Evolutionary conservation across 2,113 vertebrate species (phyloP), one percentile per base, ranked within the genome.

Genomic region (Hemicordylus capensis): DNA sequence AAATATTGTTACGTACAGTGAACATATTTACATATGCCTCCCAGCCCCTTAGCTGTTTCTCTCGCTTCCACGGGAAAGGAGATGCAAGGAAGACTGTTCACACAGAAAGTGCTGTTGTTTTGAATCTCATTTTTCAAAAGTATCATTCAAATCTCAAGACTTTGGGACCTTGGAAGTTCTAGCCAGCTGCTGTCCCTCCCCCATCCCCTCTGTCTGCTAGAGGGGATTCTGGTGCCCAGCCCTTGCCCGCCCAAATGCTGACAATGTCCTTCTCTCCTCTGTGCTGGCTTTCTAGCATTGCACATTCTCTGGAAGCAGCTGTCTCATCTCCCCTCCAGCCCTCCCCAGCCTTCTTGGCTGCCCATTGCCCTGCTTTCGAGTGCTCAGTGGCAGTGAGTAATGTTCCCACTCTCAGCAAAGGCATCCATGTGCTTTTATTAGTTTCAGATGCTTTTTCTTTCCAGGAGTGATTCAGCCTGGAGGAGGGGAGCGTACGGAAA

Each of bases 371-470:
- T 87, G 73, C 59, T 85, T 73, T 69, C 85, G 72, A 88, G 76
- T 8, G 4, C 85, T 85, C 83, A 66, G 76, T 80, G 48, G 64
- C 70, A 73, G 63, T 34, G 3, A 3, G 72, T 6, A 76, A 39
- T 1, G 1, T 34, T 14, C 81, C 58, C 76, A 39, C 73, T 84
- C 46, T 84, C 64, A 4, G 0, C 1, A 1, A 80, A 76, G 67
- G 4, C 67, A 61, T 86, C 82, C 59, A 3, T 24, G 59, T 1
- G 0, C 34, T 75, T 90, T 92, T 69, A 89, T 89, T 78, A 6
- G 6, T 82, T 88, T 84, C 80, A 87, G 84, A 80, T 85, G 78
- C 3, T 80, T 88, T n/a, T 85, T 80, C 51, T 88, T 88, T 78
- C 28, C 56, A 44, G 63, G 74, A 26, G 14, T 85, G 66, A 85